Evolutionary conservation across 35 echinoderm and acorn worm species (phyloP).

Genomic region (Lytechinus pictus): DNA sequence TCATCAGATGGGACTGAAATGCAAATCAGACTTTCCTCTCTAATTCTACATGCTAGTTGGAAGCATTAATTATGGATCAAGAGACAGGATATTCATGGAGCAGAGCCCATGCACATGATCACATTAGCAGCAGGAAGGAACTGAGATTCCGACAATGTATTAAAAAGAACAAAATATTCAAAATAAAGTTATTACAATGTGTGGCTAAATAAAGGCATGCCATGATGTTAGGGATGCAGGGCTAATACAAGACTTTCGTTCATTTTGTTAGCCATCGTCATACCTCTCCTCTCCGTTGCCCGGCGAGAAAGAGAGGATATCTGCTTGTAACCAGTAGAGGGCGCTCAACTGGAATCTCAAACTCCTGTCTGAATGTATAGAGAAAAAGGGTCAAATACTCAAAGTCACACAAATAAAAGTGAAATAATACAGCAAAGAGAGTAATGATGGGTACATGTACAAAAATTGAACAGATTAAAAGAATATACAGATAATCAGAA

Average conservation of each 20-base stretch:
- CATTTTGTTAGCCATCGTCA: conserved; percentile 10
- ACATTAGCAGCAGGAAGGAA: background rate
- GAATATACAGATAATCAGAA: background rate
- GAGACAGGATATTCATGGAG: background rate
- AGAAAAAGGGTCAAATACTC: background rate
- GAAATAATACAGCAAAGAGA: background rate
- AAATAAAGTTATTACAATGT: background rate
- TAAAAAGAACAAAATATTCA: background rate
- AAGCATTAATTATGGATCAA: conserved; percentile 12
- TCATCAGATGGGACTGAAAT: background rate
- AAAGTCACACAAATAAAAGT: background rate
- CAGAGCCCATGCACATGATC: background rate
- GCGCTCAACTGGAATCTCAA: conserved; percentile 23
- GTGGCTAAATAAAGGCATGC: background rate
- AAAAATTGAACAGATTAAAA: background rate
- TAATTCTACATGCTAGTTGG: conserved; percentile 10
- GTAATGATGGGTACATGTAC: background rate
- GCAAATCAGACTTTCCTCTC: background rate
- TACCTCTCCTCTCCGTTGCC: conserved; percentile 42
- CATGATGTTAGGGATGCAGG: background rate
- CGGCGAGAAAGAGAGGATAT: background rate
- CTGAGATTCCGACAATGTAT: background rate
- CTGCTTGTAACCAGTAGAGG: background rate
- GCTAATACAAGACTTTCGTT: background rate
- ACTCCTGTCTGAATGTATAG: conserved; percentile 31